Evolutionary conservation across 2,888 invertebrate genomes (phyloP).

Genomic region (Eilema caniola): DNA sequence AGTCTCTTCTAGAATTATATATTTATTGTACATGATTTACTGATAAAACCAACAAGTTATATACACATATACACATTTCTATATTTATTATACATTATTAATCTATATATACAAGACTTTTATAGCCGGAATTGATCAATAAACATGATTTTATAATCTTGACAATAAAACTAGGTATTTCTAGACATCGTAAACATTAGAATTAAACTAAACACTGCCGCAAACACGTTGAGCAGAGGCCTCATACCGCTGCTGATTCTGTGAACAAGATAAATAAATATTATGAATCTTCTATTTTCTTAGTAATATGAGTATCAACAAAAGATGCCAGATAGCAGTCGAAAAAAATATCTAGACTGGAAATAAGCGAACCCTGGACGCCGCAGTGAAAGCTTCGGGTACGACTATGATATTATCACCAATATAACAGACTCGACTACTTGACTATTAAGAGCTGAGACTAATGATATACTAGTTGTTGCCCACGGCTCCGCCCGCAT

Average conservation of each 20-base stretch:
- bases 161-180: neutral
- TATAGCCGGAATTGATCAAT: neutral
- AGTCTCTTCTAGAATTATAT: no score
- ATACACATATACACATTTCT: neutral
- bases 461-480: no score
- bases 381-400: no score
- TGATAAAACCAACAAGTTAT: neutral
- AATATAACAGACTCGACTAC: no score
- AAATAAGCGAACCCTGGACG: no score
- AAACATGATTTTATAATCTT: constrained; percentile 6
- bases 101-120: neutral
- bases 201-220: constrained; percentile 10
- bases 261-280: neutral
- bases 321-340: no score
- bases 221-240: constrained; percentile 13
- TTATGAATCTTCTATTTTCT: neutral
- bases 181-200: constrained; percentile 4
- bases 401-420: no score
- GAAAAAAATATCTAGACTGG: no score
- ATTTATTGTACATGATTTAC: no score
- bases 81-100: neutral
- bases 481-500: no score
- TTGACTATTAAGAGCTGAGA: no score
- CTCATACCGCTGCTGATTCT: neutral
- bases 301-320: no score